Conservation (phyloP, 2,888 invertebrate species). For the Meloe dianella region DNA sequence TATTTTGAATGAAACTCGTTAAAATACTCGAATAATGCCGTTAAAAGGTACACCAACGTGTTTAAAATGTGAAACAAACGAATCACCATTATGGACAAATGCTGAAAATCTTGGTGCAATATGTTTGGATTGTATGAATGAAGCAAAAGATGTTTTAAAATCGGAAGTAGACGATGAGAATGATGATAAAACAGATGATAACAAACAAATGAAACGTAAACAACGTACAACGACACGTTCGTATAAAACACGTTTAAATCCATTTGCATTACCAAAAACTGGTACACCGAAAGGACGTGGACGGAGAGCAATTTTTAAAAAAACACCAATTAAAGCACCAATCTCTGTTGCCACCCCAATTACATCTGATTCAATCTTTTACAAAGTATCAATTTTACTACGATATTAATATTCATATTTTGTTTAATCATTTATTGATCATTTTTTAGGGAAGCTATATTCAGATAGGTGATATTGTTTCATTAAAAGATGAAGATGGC, state of each 20-base stretch:
- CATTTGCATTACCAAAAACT: slow-evolving; percentile 57
- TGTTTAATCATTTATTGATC: slow-evolving; percentile 5
- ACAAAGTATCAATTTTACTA: slow-evolving; percentile 63
- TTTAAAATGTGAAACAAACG: slow-evolving; percentile 71
- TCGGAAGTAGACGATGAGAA: slow-evolving; percentile 50
- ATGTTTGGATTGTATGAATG: slow-evolving; percentile 76
- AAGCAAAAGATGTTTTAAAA: slow-evolving; percentile 59
- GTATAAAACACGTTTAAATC: slow-evolving; percentile 60
- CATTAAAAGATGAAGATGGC: slow-evolving; percentile 77
- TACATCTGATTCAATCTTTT: slow-evolving; percentile 80
- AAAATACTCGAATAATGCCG: slow-evolving; percentile 46
- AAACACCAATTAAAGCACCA: slow-evolving; percentile 81
- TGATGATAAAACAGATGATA: slow-evolving; percentile 58
- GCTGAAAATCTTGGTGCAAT: slow-evolving; percentile 73
- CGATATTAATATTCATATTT: slow-evolving; percentile 10
- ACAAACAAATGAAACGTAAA: slow-evolving; percentile 66
- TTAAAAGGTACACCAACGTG: slow-evolving; percentile 69
- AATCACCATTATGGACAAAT: slow-evolving; percentile 78
- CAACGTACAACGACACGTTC: slow-evolving; percentile 63
- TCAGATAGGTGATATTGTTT: slow-evolving; percentile 91
- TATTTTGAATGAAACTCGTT: neutral
- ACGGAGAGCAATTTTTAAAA: slow-evolving; percentile 78
- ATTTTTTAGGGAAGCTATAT: slow-evolving; percentile 72
- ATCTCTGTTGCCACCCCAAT: slow-evolving; percentile 80
- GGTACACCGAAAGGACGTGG: slow-evolving; percentile 72